Evolutionary conservation across 1,140 invertebrate genomes (phyloP).

Genomic region (Tetragnatha versicolor): DNA sequence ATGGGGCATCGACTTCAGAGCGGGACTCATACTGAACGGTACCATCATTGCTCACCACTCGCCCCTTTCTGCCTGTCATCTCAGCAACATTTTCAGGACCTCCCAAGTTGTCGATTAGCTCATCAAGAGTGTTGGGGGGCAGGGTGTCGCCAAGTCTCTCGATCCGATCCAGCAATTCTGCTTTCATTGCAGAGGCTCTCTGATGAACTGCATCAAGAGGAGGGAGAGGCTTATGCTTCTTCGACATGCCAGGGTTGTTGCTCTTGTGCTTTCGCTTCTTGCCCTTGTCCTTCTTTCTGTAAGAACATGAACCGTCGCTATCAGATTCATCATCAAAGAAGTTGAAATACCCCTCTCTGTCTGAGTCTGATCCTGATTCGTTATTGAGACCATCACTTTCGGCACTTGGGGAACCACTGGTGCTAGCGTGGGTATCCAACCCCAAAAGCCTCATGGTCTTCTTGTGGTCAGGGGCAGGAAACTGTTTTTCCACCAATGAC

Average conservation of each 20-base stretch:
- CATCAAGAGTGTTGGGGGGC: conserved; percentile 97
- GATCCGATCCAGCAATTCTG: conserved; percentile 84
- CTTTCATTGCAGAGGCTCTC: conserved; percentile 88
- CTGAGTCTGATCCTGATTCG: conserved; percentile 63
- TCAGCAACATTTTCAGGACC: conserved; percentile 97
- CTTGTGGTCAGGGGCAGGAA: conserved; percentile 86
- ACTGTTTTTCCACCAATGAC: conserved; percentile 94
- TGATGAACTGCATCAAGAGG: conserved; percentile 76
- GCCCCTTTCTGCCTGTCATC: conserved; percentile 96
- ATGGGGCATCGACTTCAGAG: conserved; percentile 89
- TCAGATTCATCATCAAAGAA: conserved; percentile 83
- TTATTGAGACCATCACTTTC: conserved; percentile 58
- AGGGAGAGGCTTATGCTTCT: conserved; percentile 64
- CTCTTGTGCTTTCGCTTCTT: conserved; percentile 64
- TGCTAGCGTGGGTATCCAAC: conserved; percentile 64
- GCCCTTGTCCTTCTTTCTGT: conserved; percentile 67
- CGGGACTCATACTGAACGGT: conserved; percentile 93
- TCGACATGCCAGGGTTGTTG: conserved; percentile 58
- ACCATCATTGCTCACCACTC: conserved; percentile 87
- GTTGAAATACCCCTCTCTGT: conserved; percentile 84
- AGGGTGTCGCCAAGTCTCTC: conserved; percentile 86
- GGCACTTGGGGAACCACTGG: conserved; percentile 46
- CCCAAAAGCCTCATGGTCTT: conserved; percentile 84
- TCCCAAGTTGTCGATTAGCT: conserved; percentile 96
- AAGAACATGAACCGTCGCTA: conserved; percentile 71